A percentile compares a stretch with the other conserved stretches of the same genome.
Evolutionary conservation across 2,797 vertebrate genomes (phyloP).

Genomic region (Steatocranus sp.): DNA sequence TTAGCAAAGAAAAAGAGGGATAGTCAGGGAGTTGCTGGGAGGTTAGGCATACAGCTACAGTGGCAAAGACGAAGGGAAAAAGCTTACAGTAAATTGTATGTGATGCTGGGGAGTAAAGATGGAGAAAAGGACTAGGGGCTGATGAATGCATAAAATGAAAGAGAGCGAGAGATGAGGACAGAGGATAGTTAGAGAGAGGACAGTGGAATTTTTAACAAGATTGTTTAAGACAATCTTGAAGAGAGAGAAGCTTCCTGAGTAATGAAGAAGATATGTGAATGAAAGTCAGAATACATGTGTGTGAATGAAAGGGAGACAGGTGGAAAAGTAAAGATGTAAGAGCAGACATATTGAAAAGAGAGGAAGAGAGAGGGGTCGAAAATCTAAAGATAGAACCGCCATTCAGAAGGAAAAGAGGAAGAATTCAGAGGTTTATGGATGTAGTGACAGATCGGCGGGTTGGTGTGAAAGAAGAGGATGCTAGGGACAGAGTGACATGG

Average conservation of each 20-base stretch:
- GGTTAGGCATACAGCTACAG: not conserved
- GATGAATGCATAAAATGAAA: not conserved
- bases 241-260: not conserved
- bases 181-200: not conserved
- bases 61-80: not conserved
- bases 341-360: not conserved
- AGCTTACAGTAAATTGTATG: not conserved
- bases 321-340: not conserved
- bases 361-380: not conserved
- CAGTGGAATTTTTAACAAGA: not conserved
- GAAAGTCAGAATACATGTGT: not conserved
- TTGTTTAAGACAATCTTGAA: not conserved
- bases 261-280: not conserved
- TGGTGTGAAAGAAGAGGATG: not conserved
- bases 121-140: not conserved
- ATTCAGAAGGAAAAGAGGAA: not conserved
- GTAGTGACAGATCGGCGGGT: not conserved
- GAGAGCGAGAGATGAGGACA: not conserved
- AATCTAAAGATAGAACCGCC: not conserved
- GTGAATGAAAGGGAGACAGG: not conserved
- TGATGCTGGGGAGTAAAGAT: not conserved
- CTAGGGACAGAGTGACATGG: not conserved
- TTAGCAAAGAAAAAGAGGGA: not conserved
- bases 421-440: not conserved
- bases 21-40: not conserved